These are phyloP conservation scores for Penaeus chinensis DNA, from an alignment of 1,140 invertebrate genomes.

Conservation along the genomic window DNA sequence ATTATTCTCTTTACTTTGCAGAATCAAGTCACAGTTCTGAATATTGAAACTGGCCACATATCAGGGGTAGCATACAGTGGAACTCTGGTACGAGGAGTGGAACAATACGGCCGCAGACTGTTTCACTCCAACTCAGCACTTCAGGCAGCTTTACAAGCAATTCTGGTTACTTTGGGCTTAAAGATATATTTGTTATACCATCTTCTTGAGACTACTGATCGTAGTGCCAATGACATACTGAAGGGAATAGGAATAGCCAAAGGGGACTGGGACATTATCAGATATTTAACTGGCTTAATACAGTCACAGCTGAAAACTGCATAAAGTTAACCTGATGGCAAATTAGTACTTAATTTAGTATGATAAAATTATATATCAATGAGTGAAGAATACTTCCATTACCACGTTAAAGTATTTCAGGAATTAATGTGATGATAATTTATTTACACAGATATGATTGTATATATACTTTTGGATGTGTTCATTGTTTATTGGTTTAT, in stretches of 20 bases:
- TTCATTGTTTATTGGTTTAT: too few relatives aligned
- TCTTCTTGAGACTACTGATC: constrained; percentile 38
- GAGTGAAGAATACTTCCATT: too few relatives aligned
- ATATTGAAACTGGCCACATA: constrained; percentile 59
- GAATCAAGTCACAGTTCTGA: constrained; percentile 59
- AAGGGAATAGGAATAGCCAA: constrained; percentile 47
- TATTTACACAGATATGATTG: too few relatives aligned
- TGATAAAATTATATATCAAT: too few relatives aligned
- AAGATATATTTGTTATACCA: constrained; percentile 53
- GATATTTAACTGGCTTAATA: constrained; percentile 36
- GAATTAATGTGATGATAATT: too few relatives aligned
- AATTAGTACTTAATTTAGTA: too few relatives aligned
- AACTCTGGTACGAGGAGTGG: constrained; percentile 48
- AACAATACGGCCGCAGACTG: constrained; percentile 46
- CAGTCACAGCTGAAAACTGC: constrained; percentile 28
- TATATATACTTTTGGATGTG: too few relatives aligned
- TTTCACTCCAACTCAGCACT: constrained; percentile 53
- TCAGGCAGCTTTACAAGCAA: constrained; percentile 43
- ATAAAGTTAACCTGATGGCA: background rate
- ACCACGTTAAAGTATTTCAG: too few relatives aligned
- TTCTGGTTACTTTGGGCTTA: constrained; percentile 43
- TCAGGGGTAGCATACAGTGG: constrained; percentile 58
- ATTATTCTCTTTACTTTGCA: constrained; percentile 19
- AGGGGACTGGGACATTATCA: constrained; percentile 56
- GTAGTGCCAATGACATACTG: constrained; percentile 47